Base-by-base conservation (phyloP, 2,888 invertebrate genomes). In the Drosophila borborema region DNA sequence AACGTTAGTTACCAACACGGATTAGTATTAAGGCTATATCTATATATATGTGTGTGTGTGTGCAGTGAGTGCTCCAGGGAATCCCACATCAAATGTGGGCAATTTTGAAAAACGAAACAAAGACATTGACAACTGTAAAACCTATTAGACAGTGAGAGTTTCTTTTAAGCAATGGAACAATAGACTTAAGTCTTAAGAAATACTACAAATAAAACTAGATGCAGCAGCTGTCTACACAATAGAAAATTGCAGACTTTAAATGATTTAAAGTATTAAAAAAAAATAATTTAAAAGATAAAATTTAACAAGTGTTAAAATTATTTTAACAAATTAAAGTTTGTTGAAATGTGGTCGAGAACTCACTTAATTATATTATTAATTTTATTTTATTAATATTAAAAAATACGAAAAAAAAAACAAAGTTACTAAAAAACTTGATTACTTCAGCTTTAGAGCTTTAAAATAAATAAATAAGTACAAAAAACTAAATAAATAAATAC, bases 1-100 rank as follows among this genome's bases (percentile, higher is more conserved):
- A 46, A 65, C 61, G 71, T 77, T 80, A 82, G 83, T 80, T 80
- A 77, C 80, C 80, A 77, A 60, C 86, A 70, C 65, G 81, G 81
- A 80, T 82, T 86, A 82, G 81, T 73, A 70, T 64, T 78, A 70
- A 56, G 64, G 53, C 53, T 53, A 45, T 18, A 16, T 38, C 36
- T 7, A n/a, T 23, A 23, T 23, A 18, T 18, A 6, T 12, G 0
- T 14, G 20, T 53, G 20, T 38, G 16, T 38, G 38, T 31, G 7
- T 36, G 12, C 16, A 49, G 31, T 38, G 53, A 23, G 9, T 23
- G 23, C 36, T 46, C n/a, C 31, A 9, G 9, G 38, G 49, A 49
- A 49, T 34, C 12, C n/a, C 23, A 38, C 18, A 23, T 6, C 41
- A 43, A 60, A 36, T 59, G 18, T 48, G 48, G 20, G 34, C 54